Base-by-base conservation (phyloP, 2,888 invertebrate genomes). In the Drosophila yooni region DNA sequence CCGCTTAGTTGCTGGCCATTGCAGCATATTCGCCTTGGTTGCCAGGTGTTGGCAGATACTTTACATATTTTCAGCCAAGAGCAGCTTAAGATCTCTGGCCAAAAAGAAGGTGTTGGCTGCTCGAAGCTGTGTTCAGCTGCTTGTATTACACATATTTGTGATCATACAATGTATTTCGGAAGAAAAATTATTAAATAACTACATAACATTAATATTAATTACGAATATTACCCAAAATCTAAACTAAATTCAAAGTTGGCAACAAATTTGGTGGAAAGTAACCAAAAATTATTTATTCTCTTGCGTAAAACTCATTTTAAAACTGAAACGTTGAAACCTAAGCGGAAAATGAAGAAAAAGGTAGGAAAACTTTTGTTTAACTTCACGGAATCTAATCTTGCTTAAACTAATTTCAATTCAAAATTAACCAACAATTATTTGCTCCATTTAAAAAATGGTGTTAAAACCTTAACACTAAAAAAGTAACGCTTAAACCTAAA, bases 11-110 rank as follows among this genome's bases (percentile, higher is more conserved):
- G 56, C 54, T 52, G 64, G 36, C 34, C 77, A 76, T 70, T 70
- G 66, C 69, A 54, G 61, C 70, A 78, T 56, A 67, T 21, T 52
- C 48, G 11, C 29, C 13, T n/a, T 31, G 40, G 15, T 57, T n/a
- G 59, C 81, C 88, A 84, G 83, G 85, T 84, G 85, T 75, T 85
- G 81, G 74, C 85, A 82, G 84, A 65, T 81, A 74, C 72, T 82
- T 80, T 21, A 73, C 70, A 85, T 81, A 81, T 68, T 83, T 79
- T 52, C 27, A 43, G 62, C 75, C 33, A 29, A 67, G 57, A 70
- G 65, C 76, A 56, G 58, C 78, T 77, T 74, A 51, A 40, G 11
- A 27, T 15, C 27, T 8, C 25, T 15, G 34, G 43, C 40, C 25
- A 40, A 48, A 61, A 46, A 72, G 43, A 46, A 72, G 50, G 36